Conservation (phyloP, 2,888 invertebrate species). For the Esperia sulphurella region DNA sequence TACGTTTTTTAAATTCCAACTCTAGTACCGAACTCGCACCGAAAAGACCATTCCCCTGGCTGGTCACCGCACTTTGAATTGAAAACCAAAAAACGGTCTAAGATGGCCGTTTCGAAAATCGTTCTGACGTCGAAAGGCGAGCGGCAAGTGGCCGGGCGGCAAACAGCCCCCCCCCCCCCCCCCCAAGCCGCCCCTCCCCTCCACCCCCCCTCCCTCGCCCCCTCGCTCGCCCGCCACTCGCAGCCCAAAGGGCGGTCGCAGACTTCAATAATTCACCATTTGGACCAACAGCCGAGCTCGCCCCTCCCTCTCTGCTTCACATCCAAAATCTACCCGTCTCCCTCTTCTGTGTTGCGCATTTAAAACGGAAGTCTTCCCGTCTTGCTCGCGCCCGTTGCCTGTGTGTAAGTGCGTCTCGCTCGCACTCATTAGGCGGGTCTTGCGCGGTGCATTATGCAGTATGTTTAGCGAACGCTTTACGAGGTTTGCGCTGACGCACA, state of each 20-base stretch:
- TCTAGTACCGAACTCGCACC: not conserved
- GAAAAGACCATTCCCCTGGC: not conserved
- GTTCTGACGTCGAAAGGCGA: slow-evolving; percentile 66
- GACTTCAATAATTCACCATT: slow-evolving; percentile 64
- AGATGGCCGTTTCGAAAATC: slow-evolving; percentile 50
- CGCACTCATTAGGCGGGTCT: slow-evolving; percentile 60
- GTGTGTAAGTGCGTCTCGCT: slow-evolving; percentile 29
- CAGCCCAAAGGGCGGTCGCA: slow-evolving; percentile 68
- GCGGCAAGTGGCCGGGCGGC: slow-evolving; percentile 44
- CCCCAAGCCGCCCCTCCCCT: slow-evolving; percentile 19
- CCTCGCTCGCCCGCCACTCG: slow-evolving; percentile 38
- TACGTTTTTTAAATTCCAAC: too few relatives aligned
- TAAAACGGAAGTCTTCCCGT: slow-evolving; percentile 26
- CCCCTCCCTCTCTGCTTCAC: slow-evolving; percentile 44
- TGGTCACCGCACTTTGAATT: not conserved
- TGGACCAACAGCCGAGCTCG: slow-evolving; percentile 52
- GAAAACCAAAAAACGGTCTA: slow-evolving; percentile 5
- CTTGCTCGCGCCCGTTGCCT: slow-evolving; percentile 17
- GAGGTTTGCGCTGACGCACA: slow-evolving; percentile 56
- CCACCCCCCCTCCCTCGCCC: slow-evolving; percentile 15
- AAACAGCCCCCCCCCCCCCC: slow-evolving; percentile 22
- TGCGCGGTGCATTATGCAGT: slow-evolving; percentile 62
- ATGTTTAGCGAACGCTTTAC: slow-evolving; percentile 67
- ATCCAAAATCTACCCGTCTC: slow-evolving; percentile 33
- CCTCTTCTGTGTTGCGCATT: slow-evolving; percentile 31